Evolutionary conservation across 1,140 invertebrate genomes (phyloP).

Genomic region (Epicauta chinensis): DNA sequence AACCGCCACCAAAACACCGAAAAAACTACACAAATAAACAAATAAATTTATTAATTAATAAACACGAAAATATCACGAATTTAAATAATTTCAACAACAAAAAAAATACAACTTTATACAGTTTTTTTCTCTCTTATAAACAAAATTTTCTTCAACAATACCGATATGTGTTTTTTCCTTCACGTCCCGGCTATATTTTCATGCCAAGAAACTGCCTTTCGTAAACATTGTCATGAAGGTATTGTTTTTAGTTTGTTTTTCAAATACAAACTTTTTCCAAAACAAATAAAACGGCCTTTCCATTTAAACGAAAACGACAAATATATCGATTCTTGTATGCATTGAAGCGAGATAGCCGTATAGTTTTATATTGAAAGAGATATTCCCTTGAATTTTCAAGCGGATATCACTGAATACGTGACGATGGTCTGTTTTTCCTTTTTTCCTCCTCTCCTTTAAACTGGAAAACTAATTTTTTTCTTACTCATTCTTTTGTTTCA

Average conservation of each 20-base stretch:
- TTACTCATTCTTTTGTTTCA: not conserved
- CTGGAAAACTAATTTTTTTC: not conserved
- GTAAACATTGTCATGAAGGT: slow-evolving; percentile 25
- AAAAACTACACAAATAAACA: not conserved
- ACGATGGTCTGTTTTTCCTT: slow-evolving; percentile 15
- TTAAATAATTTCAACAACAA: no score
- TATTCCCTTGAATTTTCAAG: slow-evolving; percentile 36
- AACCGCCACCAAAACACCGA: not conserved
- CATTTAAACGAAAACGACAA: slow-evolving; percentile 9
- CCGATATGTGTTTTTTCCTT: not conserved
- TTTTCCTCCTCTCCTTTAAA: no score
- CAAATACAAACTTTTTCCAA: slow-evolving; percentile 33
- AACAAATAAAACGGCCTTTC: slow-evolving; percentile 28
- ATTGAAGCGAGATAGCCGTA: not conserved
- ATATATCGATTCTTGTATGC: slow-evolving; percentile 12
- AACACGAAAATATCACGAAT: no score
- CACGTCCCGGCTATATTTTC: not conserved
- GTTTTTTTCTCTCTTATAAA: not conserved
- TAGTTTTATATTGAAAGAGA: slow-evolving; percentile 11
- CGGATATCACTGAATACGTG: slow-evolving; percentile 24
- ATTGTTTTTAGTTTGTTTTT: slow-evolving; percentile 35
- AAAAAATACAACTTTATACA: no score
- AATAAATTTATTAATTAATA: no score
- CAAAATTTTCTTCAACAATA: no score
- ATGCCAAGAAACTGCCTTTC: slow-evolving; percentile 17